Evolutionary conservation across 2,797 vertebrate species (phyloP).

Genomic region (Ptychadena robeensis): DNA sequence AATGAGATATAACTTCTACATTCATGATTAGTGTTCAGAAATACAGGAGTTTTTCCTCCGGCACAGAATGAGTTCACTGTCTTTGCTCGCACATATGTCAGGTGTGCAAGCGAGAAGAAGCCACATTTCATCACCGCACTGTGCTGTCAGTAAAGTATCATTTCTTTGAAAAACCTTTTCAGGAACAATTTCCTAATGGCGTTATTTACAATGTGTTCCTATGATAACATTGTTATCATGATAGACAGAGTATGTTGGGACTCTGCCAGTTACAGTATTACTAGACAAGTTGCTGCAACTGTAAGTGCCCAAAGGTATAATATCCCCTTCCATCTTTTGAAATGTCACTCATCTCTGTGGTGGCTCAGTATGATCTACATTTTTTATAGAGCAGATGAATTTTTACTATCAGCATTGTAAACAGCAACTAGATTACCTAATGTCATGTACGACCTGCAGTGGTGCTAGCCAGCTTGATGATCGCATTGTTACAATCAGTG

Average conservation of each 20-base stretch:
- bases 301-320: neutral
- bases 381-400: neutral
- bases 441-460: neutral
- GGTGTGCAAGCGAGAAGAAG: neutral
- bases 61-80: neutral
- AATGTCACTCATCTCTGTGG: neutral
- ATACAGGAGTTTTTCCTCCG: neutral
- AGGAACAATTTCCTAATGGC: neutral
- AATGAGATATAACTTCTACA: neutral
- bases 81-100: slow-evolving; percentile 1
- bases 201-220: neutral
- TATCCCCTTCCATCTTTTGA: neutral
- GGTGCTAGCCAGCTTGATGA: neutral
- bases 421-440: neutral
- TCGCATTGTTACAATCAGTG: neutral
- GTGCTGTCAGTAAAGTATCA: neutral
- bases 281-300: slow-evolving; percentile 22
- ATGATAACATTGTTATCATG: slow-evolving; percentile 2
- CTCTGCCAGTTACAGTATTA: neutral
- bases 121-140: neutral
- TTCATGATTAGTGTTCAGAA: neutral
- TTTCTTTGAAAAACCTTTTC: neutral
- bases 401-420: slow-evolving; percentile 9
- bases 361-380: neutral
- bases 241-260: slow-evolving; percentile 6